A percentile compares a stretch with the other conserved stretches of the same genome.
Evolutionary conservation across 1,140 invertebrate genomes (phyloP).

Genomic region (Chymomyza costata): DNA sequence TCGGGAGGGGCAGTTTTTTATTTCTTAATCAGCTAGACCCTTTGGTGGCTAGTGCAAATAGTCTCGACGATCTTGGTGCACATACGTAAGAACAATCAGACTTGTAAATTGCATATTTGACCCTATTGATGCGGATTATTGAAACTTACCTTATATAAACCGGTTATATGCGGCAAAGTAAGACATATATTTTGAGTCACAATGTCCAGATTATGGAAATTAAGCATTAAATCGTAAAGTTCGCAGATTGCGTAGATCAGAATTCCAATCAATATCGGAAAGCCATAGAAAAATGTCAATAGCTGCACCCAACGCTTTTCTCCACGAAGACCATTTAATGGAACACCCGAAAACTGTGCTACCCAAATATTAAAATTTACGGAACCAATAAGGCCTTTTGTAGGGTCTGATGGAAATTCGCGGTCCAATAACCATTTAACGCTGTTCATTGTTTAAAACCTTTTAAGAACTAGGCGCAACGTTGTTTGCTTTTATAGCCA

Average conservation of each 20-base stretch:
- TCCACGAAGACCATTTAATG: constrained; percentile 12
- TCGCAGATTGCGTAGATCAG: constrained; percentile 14
- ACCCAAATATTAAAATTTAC: constrained; percentile 23
- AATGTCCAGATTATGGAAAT: constrained; percentile 11
- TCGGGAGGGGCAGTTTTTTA: neutral
- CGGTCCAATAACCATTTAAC: constrained; percentile 1
- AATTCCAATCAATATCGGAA: neutral
- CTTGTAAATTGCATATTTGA: neutral
- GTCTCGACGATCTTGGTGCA: too few species aligned
- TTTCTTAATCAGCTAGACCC: neutral
- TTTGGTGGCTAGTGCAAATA: too few species aligned
- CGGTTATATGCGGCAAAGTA: constrained; percentile 18
- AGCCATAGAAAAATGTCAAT: constrained; percentile 8
- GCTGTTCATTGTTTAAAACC: neutral
- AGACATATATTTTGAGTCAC: constrained; percentile 25
- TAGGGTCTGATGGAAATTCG: constrained; percentile 15
- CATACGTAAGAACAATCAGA: too few species aligned
- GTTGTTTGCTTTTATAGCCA: neutral
- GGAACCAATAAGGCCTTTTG: constrained; percentile 19
- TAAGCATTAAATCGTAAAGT: constrained; percentile 19
- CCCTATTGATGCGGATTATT: too few species aligned
- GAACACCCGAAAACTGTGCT: constrained; percentile 16
- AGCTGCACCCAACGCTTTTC: constrained; percentile 3
- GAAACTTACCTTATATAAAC: constrained; percentile 13
- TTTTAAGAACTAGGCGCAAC: neutral